phyloP scores from a whole-genome alignment of 2,797 vertebrate species.

The Carcharodon carcharias region DNA sequence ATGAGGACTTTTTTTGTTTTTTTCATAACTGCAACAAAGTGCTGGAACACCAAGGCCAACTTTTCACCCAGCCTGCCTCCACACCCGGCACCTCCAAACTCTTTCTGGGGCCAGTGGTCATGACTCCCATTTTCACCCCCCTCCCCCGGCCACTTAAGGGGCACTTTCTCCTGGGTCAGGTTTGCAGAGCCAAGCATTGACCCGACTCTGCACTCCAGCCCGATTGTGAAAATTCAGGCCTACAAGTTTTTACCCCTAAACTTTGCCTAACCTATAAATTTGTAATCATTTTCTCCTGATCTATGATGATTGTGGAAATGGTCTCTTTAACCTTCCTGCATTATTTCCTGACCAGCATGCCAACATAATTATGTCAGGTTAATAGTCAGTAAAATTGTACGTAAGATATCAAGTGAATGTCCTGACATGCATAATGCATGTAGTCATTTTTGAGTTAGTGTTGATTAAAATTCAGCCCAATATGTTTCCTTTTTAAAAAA shows the following conservation, averaged over 20 bases:
- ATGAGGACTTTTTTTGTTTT: too few species aligned
- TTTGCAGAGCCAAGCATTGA: too few species aligned
- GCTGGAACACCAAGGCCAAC: too few species aligned
- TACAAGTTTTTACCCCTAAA: not conserved
- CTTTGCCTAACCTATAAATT: not conserved
- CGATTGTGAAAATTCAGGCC: too few species aligned
- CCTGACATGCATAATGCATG: not conserved
- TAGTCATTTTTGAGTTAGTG: not conserved
- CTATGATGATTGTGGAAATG: not conserved
- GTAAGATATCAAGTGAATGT: not conserved
- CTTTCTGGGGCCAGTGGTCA: too few species aligned
- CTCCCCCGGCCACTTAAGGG: too few species aligned
- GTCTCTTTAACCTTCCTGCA: not conserved
- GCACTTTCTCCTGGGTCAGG: too few species aligned
- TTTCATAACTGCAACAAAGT: too few species aligned
- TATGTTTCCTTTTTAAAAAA: not conserved
- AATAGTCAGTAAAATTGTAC: not conserved
- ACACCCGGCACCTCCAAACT: too few species aligned
- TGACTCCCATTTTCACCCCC: too few species aligned
- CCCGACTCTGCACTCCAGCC: too few species aligned
- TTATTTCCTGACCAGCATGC: not conserved
- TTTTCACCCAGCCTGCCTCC: too few species aligned
- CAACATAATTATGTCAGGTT: not conserved
- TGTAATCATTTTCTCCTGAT: not conserved
- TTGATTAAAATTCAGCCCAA: not conserved